Evolutionary conservation across 2,888 invertebrate genomes (phyloP).

Genomic region (Amblyjoppa proteus): DNA sequence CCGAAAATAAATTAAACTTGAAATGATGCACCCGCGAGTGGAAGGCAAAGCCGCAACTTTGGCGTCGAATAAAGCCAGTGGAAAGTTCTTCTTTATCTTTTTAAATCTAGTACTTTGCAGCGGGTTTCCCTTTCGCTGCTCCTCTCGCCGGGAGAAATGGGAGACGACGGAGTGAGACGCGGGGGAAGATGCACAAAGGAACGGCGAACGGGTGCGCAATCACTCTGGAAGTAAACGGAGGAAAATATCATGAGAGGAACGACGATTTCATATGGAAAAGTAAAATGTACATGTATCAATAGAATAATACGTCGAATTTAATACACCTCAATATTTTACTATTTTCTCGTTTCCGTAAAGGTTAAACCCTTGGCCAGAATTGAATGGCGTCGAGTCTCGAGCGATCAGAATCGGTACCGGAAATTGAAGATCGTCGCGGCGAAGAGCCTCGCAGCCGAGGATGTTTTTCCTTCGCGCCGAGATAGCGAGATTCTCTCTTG

Average conservation of each 20-base stretch:
- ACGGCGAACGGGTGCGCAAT: constrained; percentile 16
- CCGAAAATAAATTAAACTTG: constrained; percentile 68
- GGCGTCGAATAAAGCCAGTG: neutral
- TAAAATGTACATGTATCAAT: no score
- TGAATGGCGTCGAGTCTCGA: neutral
- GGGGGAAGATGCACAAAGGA: neutral
- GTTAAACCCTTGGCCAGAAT: neutral
- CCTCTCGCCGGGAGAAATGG: constrained; percentile 56
- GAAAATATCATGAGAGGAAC: constrained; percentile 39
- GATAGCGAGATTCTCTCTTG: constrained; percentile 58
- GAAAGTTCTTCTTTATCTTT: constrained; percentile 28
- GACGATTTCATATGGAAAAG: neutral
- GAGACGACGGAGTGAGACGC: neutral
- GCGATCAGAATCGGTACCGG: constrained; percentile 56
- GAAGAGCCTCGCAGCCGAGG: neutral
- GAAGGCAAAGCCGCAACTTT: neutral
- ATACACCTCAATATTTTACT: no score
- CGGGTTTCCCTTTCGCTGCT: constrained; percentile 30
- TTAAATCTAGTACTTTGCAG: constrained; percentile 32
- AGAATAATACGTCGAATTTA: no score
- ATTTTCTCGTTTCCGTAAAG: no score
- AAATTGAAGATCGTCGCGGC: constrained; percentile 51
- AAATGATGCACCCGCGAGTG: constrained; percentile 50
- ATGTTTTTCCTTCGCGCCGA: constrained; percentile 54
- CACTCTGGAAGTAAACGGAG: constrained; percentile 34